phyloP scores from a whole-genome alignment of 2,888 invertebrate species.

The Apotomis turbidana region DNA sequence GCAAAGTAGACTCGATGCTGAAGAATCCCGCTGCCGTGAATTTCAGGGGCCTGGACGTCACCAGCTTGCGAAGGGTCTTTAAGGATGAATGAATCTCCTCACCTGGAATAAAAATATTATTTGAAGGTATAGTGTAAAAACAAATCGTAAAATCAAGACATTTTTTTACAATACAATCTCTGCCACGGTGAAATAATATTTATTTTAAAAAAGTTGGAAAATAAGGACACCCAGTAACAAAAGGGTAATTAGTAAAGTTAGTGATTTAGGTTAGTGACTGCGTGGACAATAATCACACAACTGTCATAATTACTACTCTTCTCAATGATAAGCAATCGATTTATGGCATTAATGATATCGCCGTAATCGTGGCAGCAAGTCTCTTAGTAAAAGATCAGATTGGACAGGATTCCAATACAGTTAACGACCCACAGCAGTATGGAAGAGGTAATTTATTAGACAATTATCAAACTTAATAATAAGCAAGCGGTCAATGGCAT shows the following conservation, averaged over 20 bases:
- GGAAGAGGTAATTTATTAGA: too few relatives aligned
- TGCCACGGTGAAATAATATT: too few relatives aligned
- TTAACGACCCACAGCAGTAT: background rate
- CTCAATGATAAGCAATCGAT: slow-evolving; percentile 4
- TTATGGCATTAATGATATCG: background rate
- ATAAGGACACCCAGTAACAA: too few relatives aligned
- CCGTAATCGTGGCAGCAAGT: background rate
- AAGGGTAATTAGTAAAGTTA: too few relatives aligned
- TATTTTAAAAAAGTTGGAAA: too few relatives aligned
- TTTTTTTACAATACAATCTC: too few relatives aligned
- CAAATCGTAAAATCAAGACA: too few relatives aligned
- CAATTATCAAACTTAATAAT: too few relatives aligned
- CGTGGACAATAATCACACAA: too few relatives aligned
- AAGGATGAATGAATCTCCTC: background rate
- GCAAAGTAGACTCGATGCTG: background rate
- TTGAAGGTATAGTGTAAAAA: background rate
- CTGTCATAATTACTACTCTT: background rate
- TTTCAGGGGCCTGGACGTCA: slow-evolving; percentile 3
- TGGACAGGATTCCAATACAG: background rate
- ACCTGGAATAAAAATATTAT: background rate
- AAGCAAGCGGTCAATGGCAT: background rate
- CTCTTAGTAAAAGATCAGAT: background rate
- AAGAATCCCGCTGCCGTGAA: slow-evolving; percentile 13
- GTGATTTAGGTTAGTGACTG: too few relatives aligned
- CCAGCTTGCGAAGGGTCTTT: slow-evolving; percentile 11